Base-by-base conservation (phyloP, 2,888 invertebrate species). In the Meteorus colon region DNA sequence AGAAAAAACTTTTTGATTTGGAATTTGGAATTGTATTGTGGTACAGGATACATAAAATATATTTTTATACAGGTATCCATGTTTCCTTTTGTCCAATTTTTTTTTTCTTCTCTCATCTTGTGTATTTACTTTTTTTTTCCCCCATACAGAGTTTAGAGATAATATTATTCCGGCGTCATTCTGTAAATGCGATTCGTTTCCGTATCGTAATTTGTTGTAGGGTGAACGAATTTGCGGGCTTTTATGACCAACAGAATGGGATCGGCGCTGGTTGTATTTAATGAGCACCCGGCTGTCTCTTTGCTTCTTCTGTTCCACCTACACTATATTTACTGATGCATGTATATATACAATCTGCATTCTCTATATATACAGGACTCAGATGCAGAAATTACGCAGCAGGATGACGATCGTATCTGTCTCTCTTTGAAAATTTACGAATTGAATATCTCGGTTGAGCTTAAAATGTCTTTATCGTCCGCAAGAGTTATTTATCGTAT, bases 321-420 rank as follows among this genome's bases (percentile, higher is more conserved):
- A 55, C 55, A 55, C 55, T 55, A 24, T 19, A 55, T 55, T 55
- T 55, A 19, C 55, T n/a, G 55, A 8, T 55, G 19, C 55, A 55
- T 55, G 19, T 55, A 55, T 55, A 55, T 55, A 55, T 55, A 19
- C 55, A 55, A 55, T 55, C 55, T 55, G 55, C 55, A 55, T 55
- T 55, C 55, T 19, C 55, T 55, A 55, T 19, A 55, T 55, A 55
- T 55, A 55, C 55, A 55, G 55, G n/a, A 3, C 55, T 55, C 77
- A 81, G 81, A 82, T 82, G 75, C 78, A 81, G 84, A 82, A 85
- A 84, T 85, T 82, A 86, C 84, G 81, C 81, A 62, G 82, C 82
- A 77, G 74, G 66, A 66, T 48, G 80, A 75, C 79, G 84, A 82
- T 85, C 86, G 85, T 86, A 85, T 86, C 84, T 85, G 84, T 82